Conservation (phyloP, 1,140 invertebrate species). For the Pseudachorutes palmiensis region DNA sequence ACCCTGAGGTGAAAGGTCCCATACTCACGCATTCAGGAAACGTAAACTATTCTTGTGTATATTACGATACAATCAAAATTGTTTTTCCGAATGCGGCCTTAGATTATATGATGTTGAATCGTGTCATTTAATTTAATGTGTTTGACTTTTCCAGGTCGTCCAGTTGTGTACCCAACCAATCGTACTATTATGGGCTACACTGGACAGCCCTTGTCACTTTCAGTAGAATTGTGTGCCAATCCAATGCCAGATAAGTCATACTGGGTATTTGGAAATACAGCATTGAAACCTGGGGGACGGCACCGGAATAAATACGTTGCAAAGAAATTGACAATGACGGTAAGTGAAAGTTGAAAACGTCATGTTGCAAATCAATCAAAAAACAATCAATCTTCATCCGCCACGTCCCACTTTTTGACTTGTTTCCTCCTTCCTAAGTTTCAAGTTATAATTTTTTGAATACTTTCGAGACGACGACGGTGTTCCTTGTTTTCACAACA, state of each 20-base stretch:
- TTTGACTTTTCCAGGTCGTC: constrained; percentile 47
- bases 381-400: too few species aligned
- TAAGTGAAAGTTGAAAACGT: not conserved
- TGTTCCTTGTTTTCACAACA: too few species aligned
- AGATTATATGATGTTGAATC: not conserved
- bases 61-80: too few species aligned
- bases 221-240: constrained; percentile 53
- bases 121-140: not conserved
- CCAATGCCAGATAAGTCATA: constrained; percentile 49
- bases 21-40: too few species aligned
- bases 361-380: not conserved
- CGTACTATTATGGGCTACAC: constrained; percentile 49
- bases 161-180: constrained; percentile 50
- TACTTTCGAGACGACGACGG: too few species aligned
- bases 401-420: too few species aligned
- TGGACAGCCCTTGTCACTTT: constrained; percentile 48
- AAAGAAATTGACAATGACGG: constrained; percentile 48
- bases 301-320: constrained; percentile 47
- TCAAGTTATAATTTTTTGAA: too few species aligned
- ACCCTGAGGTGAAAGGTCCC: too few species aligned
- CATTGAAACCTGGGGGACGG: constrained; percentile 48
- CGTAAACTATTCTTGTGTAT: too few species aligned
- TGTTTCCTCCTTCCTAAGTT: too few species aligned
- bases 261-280: constrained; percentile 50
- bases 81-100: too few species aligned